Conservation (phyloP, 2,797 vertebrate genomes). For the Kryptolebias ocellatus region DNA sequence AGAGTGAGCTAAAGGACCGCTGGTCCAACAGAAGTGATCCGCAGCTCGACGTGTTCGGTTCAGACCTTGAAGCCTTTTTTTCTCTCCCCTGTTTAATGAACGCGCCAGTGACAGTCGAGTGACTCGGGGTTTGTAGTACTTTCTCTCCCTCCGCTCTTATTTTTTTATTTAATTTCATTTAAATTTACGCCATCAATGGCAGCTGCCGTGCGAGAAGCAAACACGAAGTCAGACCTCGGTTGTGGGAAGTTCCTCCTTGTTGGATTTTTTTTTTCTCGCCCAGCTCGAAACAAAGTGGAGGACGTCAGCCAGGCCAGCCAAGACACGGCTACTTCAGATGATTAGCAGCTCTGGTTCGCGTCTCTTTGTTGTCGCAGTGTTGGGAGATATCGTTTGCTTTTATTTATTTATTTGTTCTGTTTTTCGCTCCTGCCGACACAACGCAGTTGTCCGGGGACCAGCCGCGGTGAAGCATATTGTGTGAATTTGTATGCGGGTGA, state of each 20-base stretch:
- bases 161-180: conserved; percentile 14
- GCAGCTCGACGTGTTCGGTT: conserved; percentile 41
- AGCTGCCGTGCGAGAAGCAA: conserved; percentile 44
- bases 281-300: conserved; percentile 78
- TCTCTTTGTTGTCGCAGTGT: conserved; percentile 65
- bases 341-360: conserved; percentile 65
- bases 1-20: conserved; percentile 38
- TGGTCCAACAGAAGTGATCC: conserved; percentile 78
- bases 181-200: conserved; percentile 57
- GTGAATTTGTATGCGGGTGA: conserved; percentile 31
- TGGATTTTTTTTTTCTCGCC: conserved; percentile 50
- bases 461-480: conserved; percentile 49
- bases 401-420: too few relatives aligned
- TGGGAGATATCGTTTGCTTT: conserved; percentile 10
- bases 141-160: conserved; percentile 6
- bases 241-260: conserved; percentile 79
- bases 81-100: conserved; percentile 16
- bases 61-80: conserved; percentile 37
- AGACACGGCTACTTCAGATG: conserved; percentile 60
- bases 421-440: conserved; percentile 32
- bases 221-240: conserved; percentile 64
- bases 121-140: conserved; percentile 54
- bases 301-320: conserved; percentile 72
- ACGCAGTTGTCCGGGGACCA: conserved; percentile 24
- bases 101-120: conserved; percentile 35